These are phyloP conservation scores for Scopus umbretta DNA, from an alignment of 2,113 vertebrate species.

Conservation along the genomic window DNA sequence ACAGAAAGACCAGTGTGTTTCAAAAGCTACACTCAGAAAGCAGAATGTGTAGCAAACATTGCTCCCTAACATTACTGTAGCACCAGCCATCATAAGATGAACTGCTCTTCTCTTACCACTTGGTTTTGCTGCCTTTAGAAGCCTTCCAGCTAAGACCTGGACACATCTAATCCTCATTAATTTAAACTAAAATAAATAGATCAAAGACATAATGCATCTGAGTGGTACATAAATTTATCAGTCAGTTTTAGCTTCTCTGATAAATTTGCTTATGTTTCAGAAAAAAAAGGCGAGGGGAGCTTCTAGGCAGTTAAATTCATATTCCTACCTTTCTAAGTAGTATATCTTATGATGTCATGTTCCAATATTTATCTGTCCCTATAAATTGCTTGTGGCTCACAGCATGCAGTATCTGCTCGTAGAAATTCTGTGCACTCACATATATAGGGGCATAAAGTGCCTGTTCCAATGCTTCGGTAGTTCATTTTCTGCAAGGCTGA, in stretches of 20 bases:
- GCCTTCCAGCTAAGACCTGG: neutral
- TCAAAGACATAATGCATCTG: neutral
- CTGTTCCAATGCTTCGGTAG: neutral
- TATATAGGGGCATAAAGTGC: neutral
- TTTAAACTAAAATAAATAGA: neutral
- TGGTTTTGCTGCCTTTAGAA: neutral
- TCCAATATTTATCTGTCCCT: neutral
- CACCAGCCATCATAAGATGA: neutral
- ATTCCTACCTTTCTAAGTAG: neutral
- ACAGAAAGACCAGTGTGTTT: neutral
- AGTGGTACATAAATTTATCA: neutral
- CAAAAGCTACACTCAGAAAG: neutral
- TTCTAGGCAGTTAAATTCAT: neutral
- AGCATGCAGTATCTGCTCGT: neutral
- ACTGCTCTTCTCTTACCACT: neutral
- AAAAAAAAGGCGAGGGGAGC: neutral
- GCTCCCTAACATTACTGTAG: neutral
- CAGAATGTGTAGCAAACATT: neutral
- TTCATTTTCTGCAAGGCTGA: neutral
- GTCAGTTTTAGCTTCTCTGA: neutral
- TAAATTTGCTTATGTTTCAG: neutral
- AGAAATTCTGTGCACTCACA: neutral
- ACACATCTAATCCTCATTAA: neutral
- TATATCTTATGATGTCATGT: neutral
- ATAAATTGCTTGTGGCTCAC: neutral